Evolutionary conservation across 2,113 vertebrate genomes (phyloP).

Genomic region (Dromaius novaehollandiae): DNA sequence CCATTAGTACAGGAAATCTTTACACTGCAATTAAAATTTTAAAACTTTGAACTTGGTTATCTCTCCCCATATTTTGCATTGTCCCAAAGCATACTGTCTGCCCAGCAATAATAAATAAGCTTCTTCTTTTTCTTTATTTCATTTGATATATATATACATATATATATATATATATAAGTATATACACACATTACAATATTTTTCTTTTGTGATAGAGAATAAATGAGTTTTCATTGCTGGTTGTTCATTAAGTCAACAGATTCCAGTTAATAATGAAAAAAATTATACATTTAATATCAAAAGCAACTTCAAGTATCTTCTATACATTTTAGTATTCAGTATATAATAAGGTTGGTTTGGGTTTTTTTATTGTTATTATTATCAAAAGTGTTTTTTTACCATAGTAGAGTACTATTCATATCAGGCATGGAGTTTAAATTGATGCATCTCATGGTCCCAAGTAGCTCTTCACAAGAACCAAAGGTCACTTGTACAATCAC

Average conservation of each 20-base stretch:
- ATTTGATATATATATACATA: slow-evolving; percentile 19
- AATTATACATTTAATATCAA: slow-evolving; percentile 54
- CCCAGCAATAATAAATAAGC: slow-evolving; percentile 13
- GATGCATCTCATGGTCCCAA: not conserved
- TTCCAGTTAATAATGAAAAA: slow-evolving; percentile 56
- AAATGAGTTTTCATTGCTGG: slow-evolving; percentile 44
- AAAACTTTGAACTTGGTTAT: not conserved
- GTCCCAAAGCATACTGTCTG: not conserved
- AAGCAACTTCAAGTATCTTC: slow-evolving; percentile 47
- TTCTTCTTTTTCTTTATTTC: slow-evolving; percentile 60
- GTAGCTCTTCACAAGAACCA: slow-evolving; percentile 44
- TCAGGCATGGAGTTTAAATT: slow-evolving; percentile 45
- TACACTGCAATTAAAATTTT: not conserved
- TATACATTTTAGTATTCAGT: slow-evolving; percentile 30
- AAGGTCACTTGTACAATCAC: slow-evolving; percentile 51
- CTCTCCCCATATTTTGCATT: not conserved
- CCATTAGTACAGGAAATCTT: not conserved
- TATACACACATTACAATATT: slow-evolving; percentile 65
- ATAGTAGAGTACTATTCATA: slow-evolving; percentile 38
- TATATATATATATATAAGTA: slow-evolving; percentile 47
- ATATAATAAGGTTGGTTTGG: slow-evolving; percentile 46
- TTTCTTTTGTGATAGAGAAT: slow-evolving; percentile 56
- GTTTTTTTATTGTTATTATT: not conserved
- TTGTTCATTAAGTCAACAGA: slow-evolving; percentile 35
- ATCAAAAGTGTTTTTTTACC: slow-evolving; percentile 63